Evolutionary conservation across 2,113 vertebrate genomes (phyloP), one percentile per base, ranked within the genome.

Genomic region (Labeo rohita): DNA sequence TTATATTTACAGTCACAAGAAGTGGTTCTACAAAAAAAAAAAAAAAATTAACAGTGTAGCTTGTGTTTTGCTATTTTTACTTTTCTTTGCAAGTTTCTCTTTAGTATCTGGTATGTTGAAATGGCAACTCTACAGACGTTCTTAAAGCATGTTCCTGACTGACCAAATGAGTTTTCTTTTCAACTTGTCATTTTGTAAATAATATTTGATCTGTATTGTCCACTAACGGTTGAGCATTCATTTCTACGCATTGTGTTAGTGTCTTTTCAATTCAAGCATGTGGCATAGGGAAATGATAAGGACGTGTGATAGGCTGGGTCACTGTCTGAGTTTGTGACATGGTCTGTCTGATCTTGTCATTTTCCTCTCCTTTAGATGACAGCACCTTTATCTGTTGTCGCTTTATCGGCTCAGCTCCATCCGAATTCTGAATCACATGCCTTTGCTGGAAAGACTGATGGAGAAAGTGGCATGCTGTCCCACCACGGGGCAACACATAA

Each of bases 371-470:
- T 68, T 52, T 77, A 77, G 21, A 78, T 84, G 80, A 84, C 75
- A 68, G 50, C 73, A 56, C 47, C 34, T 84, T 83, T 84, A 76
- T 84, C 86, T 84, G 10, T 54, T 49, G 52, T 72, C 18, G 3
- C 52, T 52, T 86, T 73, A 81, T 86, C 85, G 5, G 61, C 84
- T 79, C 11, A 47, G 74, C 81, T 63, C 63, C 65, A 68, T 61
- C 83, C 21, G 50, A 70, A 23, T 43, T 65, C 56, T 0, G n/a
- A 63, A 65, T 65, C 15, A 34, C 43, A 63, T 72, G 66, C 23
- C 13, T 70, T 45, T 73, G 70, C 28, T 66, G 61, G 65, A 28
- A 65, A 65, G 59, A 80, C 39, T 70, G 47, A 83, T 83, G 23
- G 49, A 52, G 45, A 80, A 56, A 43, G 18, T 79, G 18, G 34